These are phyloP conservation scores for Marasmarcha lunaedactyla DNA, from an alignment of 2,888 invertebrate genomes.

Conservation along the genomic window DNA sequence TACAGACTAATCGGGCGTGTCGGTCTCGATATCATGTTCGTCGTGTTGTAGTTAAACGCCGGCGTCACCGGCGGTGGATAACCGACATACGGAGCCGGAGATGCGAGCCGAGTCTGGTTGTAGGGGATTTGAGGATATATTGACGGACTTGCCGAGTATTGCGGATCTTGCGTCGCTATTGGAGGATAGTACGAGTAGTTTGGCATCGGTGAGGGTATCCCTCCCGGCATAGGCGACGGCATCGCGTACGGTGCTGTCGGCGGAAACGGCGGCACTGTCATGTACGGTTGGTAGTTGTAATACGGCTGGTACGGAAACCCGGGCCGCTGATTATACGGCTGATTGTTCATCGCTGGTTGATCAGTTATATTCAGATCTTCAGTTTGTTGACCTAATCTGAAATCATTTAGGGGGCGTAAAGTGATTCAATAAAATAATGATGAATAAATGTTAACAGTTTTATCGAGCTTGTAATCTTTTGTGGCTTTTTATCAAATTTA, in stretches of 20 bases:
- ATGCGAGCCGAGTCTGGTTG: slow-evolving; percentile 48
- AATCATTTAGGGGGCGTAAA: slow-evolving; percentile 16
- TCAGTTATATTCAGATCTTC: slow-evolving; percentile 45
- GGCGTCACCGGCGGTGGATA: slow-evolving; percentile 29
- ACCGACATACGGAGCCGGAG: slow-evolving; percentile 36
- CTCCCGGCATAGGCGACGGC: slow-evolving; percentile 30
- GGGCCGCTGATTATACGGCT: slow-evolving; percentile 44
- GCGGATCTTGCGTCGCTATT: slow-evolving; percentile 23
- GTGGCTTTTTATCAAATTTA: background rate
- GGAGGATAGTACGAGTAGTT: slow-evolving; percentile 37
- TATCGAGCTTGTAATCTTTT: no score
- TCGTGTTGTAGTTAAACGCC: slow-evolving; percentile 47
- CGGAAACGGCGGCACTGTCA: slow-evolving; percentile 39
- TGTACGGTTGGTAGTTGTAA: slow-evolving; percentile 36
- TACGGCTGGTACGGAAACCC: slow-evolving; percentile 36
- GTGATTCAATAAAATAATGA: slow-evolving; percentile 22
- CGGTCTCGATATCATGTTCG: slow-evolving; percentile 51
- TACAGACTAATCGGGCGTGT: slow-evolving; percentile 37
- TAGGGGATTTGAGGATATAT: slow-evolving; percentile 42
- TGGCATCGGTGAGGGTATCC: slow-evolving; percentile 22
- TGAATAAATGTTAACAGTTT: no score
- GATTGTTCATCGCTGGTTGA: slow-evolving; percentile 45
- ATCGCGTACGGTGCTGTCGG: slow-evolving; percentile 40
- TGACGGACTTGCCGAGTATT: slow-evolving; percentile 28
- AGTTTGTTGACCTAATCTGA: slow-evolving; percentile 52